Base-by-base conservation (phyloP, 2,797 vertebrate species). In the Pangasius macronema region DNA sequence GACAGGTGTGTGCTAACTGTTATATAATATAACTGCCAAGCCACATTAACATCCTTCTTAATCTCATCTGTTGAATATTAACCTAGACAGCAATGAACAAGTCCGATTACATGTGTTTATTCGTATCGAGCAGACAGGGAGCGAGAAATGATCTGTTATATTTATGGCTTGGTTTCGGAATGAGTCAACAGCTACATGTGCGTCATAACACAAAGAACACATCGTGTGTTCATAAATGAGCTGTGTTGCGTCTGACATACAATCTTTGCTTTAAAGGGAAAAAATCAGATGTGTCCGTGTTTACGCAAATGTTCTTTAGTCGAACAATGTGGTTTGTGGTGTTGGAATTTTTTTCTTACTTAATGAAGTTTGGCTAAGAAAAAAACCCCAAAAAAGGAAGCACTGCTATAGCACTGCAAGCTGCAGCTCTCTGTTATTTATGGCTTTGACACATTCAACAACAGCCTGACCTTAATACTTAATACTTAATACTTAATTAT, bases 1-100 rank as follows among this genome's bases (percentile, higher is more conserved):
- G 73, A n/a, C 75, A 89, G 85, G 87, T 83, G 88, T 89, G 87
- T 87, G 91, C 88, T 89, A 81, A 88, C 72, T 65, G 61, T 79
- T 76, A 77, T 86, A n/a, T 53, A 82, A 39, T 73, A 75, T 53
- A 46, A 63, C 63, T 24, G 14, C 70, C 67, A 77, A 86, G 68
- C 42, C 57, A 33, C 39, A 82, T 86, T 83, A 75, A 83, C 42
- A 80, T 57, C 68, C 63, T 49, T 3, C 61, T 82, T 83, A 27
- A 80, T 88, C 61, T 83, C 20, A 67, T 11, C 51, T 42, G 51
- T 83, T 59, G 84, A 82, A 84, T 68, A 88, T 85, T 85, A 84
- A 87, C 81, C 36, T 51, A 79, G 42, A 72, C 22, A 55, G 3
- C 22, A 51, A 6, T 82, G n/a, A 85, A 59, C 3, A 10, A 67